A percentile compares a stretch with the other conserved stretches of the same genome.
phyloP scores from a whole-genome alignment of 2,113 vertebrate species.

The Azemiops feae region DNA sequence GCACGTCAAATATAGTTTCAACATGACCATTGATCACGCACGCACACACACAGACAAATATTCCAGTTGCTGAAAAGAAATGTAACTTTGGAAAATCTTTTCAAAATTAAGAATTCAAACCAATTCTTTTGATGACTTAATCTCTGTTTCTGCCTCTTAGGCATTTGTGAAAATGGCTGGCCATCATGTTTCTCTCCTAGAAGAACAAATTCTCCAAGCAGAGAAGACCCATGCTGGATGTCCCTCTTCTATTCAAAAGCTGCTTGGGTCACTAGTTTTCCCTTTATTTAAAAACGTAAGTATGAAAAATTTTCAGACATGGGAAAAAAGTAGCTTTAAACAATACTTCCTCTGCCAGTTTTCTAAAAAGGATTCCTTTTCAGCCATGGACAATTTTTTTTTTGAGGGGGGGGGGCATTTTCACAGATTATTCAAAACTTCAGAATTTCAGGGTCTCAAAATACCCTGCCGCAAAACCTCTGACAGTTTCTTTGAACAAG shows the following conservation, averaged over 20 bases:
- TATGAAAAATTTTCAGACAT: conserved; percentile 25
- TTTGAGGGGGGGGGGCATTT: neutral
- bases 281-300: conserved; percentile 52
- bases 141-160: conserved; percentile 32
- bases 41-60: neutral
- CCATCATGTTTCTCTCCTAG: conserved; percentile 50
- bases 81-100: neutral
- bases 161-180: conserved; percentile 68
- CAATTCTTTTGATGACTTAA: neutral
- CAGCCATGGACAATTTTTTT: neutral
- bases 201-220: conserved; percentile 56
- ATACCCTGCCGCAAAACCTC: neutral
- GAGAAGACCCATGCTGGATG: conserved; percentile 48
- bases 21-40: neutral
- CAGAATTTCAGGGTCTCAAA: neutral
- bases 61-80: neutral
- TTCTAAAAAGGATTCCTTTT: neutral
- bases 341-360: neutral
- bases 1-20: neutral
- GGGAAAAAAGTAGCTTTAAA: neutral
- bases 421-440: neutral
- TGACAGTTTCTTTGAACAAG: no score
- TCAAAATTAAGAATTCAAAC: neutral
- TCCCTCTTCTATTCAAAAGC: conserved; percentile 36
- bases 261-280: conserved; percentile 38